phyloP scores from a whole-genome alignment of 2,113 vertebrate species.

The Prinia subflava region DNA sequence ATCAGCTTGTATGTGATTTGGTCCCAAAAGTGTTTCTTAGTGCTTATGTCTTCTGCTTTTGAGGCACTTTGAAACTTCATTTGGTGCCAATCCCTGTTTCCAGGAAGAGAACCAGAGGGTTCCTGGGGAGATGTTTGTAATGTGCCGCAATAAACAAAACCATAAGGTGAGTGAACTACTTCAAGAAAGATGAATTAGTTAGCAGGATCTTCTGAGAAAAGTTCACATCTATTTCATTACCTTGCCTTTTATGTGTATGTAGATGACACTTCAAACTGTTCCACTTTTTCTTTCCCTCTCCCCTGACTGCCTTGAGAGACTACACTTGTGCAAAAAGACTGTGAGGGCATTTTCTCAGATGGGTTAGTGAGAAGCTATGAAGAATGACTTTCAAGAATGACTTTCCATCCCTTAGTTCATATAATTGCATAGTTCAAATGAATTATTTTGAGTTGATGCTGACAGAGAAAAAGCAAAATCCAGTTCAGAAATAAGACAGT shows the following conservation, averaged over 20 bases:
- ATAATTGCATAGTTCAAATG: neutral
- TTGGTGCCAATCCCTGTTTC: conserved; percentile 14
- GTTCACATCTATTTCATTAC: conserved; percentile 5
- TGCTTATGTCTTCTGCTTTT: conserved; percentile 19
- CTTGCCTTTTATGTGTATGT: conserved; percentile 29
- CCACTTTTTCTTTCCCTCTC: neutral
- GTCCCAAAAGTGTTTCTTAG: conserved; percentile 9
- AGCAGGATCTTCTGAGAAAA: neutral
- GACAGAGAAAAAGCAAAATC: neutral
- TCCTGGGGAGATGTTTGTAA: conserved; percentile 13
- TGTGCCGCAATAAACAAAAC: conserved; percentile 50
- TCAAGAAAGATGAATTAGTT: conserved; percentile 50
- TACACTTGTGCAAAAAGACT: neutral
- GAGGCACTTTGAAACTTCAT: conserved; percentile 19
- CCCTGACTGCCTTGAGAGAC: neutral
- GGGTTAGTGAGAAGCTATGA: neutral
- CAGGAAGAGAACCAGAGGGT: neutral
- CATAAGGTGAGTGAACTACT: conserved; percentile 50
- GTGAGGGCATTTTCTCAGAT: neutral
- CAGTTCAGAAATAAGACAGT: neutral
- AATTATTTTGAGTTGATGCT: neutral
- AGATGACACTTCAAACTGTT: neutral
- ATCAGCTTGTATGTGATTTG: neutral
- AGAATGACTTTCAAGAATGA: conserved; percentile 2
- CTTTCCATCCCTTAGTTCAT: neutral